Evolutionary conservation across 2,888 invertebrate species (phyloP), one percentile per base, ranked within the genome.

Genomic region (Folsomia candida): DNA sequence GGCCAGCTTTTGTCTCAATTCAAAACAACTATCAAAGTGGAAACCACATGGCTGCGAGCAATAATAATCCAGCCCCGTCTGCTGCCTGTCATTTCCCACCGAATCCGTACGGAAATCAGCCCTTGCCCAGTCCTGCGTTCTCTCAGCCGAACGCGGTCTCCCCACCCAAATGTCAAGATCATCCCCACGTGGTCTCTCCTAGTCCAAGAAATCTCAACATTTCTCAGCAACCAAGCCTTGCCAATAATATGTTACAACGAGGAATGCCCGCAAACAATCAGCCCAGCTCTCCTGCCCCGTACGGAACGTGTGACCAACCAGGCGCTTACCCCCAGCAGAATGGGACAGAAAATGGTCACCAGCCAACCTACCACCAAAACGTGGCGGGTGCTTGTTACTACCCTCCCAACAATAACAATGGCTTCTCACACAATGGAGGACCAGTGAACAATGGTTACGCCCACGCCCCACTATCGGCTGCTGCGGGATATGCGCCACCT

Each of bases 61-160:
- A 67, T 3, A 69, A 69, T 51, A 71, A 57, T 22, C 57, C 57
- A 9, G 4, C 37, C 4, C 37, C 37, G 6, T 37, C 6, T 14
- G 6, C 4, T 4, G 4, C 4, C 37, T n/a, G n/a, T n/a, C 4
- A 37, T 37, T 67, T 70, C 14, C 69, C 66, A 2, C 62, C 68
- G 2, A 73, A 72, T 47, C 76, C 73, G 20, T 75, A 77, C 67
- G n/a, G n/a, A n/a, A 72, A 67, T 47, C 71, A 71, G 65, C 76
- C 76, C 81, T 81, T 26, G 79, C 80, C 70, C 81, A 82, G 75
- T 74, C 82, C 65, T 81, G 2, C 80, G 9, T 76, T 77, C 79
- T 61, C 83, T 81, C 76, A 78, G 81, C 81, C 28, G 59, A 64
- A 63, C 79, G 72, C 77, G 78, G 22, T 78, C 79, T 3, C 81